A percentile compares a stretch with the other conserved stretches of the same genome.
Evolutionary conservation across 2,797 vertebrate genomes (phyloP).

Genomic region (Etheostoma perlongum): DNA sequence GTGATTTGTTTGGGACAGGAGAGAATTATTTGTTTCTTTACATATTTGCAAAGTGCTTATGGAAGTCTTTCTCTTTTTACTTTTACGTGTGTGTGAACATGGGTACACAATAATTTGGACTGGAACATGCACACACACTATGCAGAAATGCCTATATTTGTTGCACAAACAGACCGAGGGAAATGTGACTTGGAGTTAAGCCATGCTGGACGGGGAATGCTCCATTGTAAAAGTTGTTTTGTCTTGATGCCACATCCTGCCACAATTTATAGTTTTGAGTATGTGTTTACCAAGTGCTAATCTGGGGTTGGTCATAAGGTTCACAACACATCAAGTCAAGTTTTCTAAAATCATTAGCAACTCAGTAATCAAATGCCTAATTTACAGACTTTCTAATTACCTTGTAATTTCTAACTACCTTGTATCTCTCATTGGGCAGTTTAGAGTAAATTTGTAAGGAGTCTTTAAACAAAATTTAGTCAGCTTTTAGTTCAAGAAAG

Average conservation of each 20-base stretch:
- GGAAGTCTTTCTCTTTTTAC: slow-evolving; percentile 6
- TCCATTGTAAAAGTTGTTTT: slow-evolving; percentile 71
- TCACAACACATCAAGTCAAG: slow-evolving; percentile 24
- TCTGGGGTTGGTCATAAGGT: slow-evolving; percentile 20
- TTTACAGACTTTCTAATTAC: slow-evolving; percentile 7
- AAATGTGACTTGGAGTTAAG: slow-evolving; percentile 65
- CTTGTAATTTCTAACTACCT: too few relatives aligned
- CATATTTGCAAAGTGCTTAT: slow-evolving; percentile 4
- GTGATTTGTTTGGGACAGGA: slow-evolving; percentile 1
- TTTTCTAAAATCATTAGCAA: slow-evolving; percentile 19
- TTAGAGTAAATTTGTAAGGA: not conserved
- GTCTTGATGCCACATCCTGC: slow-evolving; percentile 76
- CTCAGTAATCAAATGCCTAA: slow-evolving; percentile 21
- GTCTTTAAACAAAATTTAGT: not conserved
- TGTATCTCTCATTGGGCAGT: not conserved
- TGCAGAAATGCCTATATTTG: slow-evolving; percentile 36
- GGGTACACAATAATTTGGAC: not conserved
- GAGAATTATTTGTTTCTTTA: not conserved
- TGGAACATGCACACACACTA: not conserved
- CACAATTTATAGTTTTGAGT: slow-evolving; percentile 63
- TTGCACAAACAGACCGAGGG: slow-evolving; percentile 55
- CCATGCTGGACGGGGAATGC: slow-evolving; percentile 54
- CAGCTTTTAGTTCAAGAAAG: not conserved
- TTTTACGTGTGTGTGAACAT: not conserved
- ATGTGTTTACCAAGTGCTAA: slow-evolving; percentile 53